Conservation (phyloP, 2,113 vertebrate genomes). For the Phodopus roborovskii region DNA sequence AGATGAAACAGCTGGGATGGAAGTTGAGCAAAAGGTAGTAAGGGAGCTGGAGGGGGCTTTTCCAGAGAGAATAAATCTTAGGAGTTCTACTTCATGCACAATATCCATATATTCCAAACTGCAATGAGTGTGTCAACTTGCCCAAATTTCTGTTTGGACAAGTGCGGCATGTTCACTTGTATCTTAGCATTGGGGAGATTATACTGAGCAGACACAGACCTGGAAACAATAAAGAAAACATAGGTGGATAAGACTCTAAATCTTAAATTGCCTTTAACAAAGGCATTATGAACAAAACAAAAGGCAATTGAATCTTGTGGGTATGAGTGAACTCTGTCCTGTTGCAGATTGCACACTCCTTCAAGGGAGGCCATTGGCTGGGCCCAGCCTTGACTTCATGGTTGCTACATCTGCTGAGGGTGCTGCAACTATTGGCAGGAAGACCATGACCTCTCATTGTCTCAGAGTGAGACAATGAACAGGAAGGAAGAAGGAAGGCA, state of each 20-base stretch:
- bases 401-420: background rate
- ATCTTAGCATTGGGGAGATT: background rate
- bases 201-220: constrained; percentile 1
- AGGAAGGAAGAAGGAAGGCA: constrained; percentile 61
- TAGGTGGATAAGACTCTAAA: background rate
- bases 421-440: background rate
- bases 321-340: background rate
- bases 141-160: constrained; percentile 46
- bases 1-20: background rate
- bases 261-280: constrained; percentile 21
- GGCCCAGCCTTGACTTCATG: background rate
- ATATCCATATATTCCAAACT: background rate
- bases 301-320: background rate
- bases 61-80: constrained; percentile 17
- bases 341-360: background rate
- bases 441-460: background rate
- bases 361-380: background rate
- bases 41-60: background rate
- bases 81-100: background rate
- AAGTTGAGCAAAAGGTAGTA: background rate
- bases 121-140: background rate
- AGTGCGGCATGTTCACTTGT: background rate
- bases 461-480: constrained; percentile 54
- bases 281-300: background rate
- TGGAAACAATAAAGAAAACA: constrained; percentile 24